A percentile compares a stretch with the other conserved stretches of the same genome.
Conservation (phyloP, 2,797 vertebrate species). For the Kryptolebias ocellatus region DNA sequence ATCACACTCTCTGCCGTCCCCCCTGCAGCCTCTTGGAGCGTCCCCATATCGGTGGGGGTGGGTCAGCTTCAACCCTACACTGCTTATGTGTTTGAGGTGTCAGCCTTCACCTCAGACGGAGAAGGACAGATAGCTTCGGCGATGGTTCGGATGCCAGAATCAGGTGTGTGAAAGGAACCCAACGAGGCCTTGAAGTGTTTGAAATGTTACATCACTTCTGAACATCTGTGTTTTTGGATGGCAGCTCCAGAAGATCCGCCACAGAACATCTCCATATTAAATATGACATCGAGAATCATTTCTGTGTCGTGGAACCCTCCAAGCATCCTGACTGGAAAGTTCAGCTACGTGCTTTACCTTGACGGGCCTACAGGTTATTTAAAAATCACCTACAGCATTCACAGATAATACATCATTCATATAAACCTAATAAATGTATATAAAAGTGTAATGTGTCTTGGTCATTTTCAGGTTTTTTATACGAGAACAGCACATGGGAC, state of each 20-base stretch:
- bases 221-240: slow-evolving; percentile 14
- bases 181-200: not conserved
- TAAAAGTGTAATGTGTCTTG: not conserved
- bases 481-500: slow-evolving; percentile 90
- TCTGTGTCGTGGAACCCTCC: slow-evolving; percentile 90
- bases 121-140: slow-evolving; percentile 94
- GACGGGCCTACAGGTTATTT: slow-evolving; percentile 86
- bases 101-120: slow-evolving; percentile 91
- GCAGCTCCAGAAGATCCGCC: slow-evolving; percentile 94
- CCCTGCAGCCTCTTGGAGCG: slow-evolving; percentile 87
- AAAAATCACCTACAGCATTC: not conserved
- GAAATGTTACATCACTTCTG: not conserved
- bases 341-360: slow-evolving; percentile 90
- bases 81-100: slow-evolving; percentile 96
- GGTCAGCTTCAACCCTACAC: slow-evolving; percentile 91
- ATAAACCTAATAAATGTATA: not conserved
- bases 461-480: slow-evolving; percentile 81
- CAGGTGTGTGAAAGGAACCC: slow-evolving; percentile 79
- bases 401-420: not conserved
- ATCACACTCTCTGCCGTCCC: slow-evolving; percentile 78
- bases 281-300: slow-evolving; percentile 88
- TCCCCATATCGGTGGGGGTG: slow-evolving; percentile 91
- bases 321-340: slow-evolving; percentile 87
- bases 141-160: slow-evolving; percentile 94
- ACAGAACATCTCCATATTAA: slow-evolving; percentile 83